Evolutionary conservation across 37 sponge, comb jelly and placozoan genomes (phyloP).

Genomic region (Spongilla lacustris): DNA sequence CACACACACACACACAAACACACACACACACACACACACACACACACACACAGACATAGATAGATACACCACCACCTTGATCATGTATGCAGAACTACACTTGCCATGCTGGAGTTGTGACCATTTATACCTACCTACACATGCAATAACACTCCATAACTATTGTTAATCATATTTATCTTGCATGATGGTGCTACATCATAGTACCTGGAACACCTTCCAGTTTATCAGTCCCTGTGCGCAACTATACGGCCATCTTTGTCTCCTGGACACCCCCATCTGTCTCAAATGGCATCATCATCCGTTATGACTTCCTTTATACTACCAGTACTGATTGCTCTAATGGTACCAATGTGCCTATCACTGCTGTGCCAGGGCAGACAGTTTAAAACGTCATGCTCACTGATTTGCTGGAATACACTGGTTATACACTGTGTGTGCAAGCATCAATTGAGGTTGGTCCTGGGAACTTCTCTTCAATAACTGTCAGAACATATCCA

Average conservation of each 20-base stretch:
- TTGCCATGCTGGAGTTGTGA: no score
- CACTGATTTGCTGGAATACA: conserved; percentile 21
- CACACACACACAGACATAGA: no score
- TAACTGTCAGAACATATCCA: neutral
- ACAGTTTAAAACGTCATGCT: neutral
- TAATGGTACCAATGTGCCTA: neutral
- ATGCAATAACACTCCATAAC: no score
- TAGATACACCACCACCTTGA: no score
- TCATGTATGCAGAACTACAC: no score
- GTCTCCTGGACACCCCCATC: conserved; percentile 15
- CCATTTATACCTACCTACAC: no score
- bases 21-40: no score
- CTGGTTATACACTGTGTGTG: conserved; percentile 28
- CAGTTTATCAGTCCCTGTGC: no score
- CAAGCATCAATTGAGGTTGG: conserved; percentile 40
- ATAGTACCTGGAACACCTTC: no score
- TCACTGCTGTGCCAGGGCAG: neutral
- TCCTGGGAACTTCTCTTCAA: conserved; percentile 15
- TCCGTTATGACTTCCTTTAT: conserved; percentile 2
- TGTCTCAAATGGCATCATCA: conserved; percentile 9
- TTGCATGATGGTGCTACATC: no score
- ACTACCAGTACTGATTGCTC: neutral
- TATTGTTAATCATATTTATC: no score
- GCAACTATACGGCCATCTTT: neutral
- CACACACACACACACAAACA: no score